Evolutionary conservation across 2,113 vertebrate species (phyloP).

Genomic region (Periophthalmodon schlosseri): DNA sequence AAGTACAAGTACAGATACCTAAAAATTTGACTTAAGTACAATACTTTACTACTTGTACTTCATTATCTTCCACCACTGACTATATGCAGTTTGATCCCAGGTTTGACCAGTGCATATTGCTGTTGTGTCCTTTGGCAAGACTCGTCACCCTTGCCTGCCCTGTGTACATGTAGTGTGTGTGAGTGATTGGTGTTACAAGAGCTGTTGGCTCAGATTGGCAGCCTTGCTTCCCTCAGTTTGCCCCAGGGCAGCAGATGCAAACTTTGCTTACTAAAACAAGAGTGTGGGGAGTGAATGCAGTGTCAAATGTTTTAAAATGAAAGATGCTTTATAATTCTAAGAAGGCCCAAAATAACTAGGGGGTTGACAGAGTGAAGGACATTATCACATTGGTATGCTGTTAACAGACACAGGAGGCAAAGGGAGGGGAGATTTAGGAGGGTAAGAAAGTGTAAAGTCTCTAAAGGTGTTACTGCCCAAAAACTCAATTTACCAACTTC

Average conservation of each 20-base stretch:
- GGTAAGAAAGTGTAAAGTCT: not conserved
- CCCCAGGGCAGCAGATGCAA: not conserved
- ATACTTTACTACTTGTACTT: no score
- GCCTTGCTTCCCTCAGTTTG: no score
- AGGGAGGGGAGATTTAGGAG: not conserved
- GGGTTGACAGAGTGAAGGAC: not conserved
- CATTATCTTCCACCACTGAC: no score
- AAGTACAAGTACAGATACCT: no score
- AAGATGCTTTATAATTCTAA: not conserved
- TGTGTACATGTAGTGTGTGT: no score
- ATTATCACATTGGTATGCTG: constrained; percentile 1
- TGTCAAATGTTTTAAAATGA: not conserved
- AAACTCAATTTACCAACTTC: constrained; percentile 1
- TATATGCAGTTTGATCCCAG: no score
- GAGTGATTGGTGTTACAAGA: no score
- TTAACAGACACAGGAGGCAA: constrained; percentile 1
- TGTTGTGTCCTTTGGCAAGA: no score
- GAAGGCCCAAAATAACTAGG: not conserved
- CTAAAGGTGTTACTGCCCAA: not conserved
- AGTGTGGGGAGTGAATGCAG: not conserved
- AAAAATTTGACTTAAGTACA: no score
- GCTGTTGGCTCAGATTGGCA: no score
- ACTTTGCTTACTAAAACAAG: not conserved
- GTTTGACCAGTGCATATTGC: no score
- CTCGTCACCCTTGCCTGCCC: no score